Percentiles rank a stretch among this genome's conserved stretches.
These are phyloP conservation scores for Pyralis farinalis DNA, from an alignment of 2,888 invertebrate genomes.

Conservation along the genomic window DNA sequence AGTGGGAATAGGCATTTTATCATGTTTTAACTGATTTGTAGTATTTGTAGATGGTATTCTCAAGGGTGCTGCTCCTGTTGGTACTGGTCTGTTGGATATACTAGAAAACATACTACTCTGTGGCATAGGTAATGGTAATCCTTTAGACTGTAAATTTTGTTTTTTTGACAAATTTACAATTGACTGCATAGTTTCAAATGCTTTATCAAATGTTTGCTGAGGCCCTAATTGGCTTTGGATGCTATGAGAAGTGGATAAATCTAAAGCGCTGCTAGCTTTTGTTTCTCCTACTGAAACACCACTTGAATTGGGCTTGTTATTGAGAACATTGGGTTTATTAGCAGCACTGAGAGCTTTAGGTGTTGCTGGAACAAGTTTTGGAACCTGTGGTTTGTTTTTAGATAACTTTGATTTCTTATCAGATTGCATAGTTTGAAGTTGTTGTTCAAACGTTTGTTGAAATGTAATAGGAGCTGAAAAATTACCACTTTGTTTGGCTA, in stretches of 20 bases:
- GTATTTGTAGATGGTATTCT: conserved; percentile 55
- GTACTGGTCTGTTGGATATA: conserved; percentile 45
- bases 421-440: conserved; percentile 59
- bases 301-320: conserved; percentile 37
- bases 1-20: conserved; percentile 44
- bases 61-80: conserved; percentile 41
- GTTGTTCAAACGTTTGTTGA: conserved; percentile 77
- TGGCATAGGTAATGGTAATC: conserved; percentile 41
- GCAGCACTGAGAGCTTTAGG: conserved; percentile 60
- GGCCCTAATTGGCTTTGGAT: conserved; percentile 59
- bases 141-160: conserved; percentile 61
- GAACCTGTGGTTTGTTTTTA: conserved; percentile 71
- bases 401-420: conserved; percentile 67
- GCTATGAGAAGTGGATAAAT: conserved; percentile 71
- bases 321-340: conserved; percentile 49
- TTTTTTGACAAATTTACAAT: conserved; percentile 76
- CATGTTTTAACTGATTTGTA: conserved; percentile 54
- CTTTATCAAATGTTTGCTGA: conserved; percentile 63
- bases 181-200: conserved; percentile 76
- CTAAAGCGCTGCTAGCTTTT: conserved; percentile 65
- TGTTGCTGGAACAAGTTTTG: conserved; percentile 67
- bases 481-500: conserved; percentile 60
- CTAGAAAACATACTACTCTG: conserved; percentile 52
- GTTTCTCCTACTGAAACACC: conserved; percentile 36
- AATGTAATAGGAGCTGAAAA: conserved; percentile 68